Conservation (phyloP, 2,797 vertebrate genomes). For the Chelidonichthys spinosus region DNA sequence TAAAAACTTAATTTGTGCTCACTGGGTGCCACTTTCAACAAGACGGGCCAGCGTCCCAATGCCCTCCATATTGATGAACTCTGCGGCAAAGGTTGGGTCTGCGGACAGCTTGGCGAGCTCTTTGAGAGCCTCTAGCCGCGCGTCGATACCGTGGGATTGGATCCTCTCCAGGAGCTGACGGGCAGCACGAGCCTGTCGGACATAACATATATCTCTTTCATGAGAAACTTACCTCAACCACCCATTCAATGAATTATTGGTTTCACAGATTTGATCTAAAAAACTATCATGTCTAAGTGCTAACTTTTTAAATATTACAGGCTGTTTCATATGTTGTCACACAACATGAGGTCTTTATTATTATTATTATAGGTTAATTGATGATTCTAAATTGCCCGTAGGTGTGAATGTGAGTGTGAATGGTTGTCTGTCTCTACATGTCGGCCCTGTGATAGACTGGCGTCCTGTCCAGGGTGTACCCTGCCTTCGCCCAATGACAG, state of each 20-base stretch:
- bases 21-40: constrained; percentile 96
- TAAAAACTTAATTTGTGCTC: constrained; percentile 44
- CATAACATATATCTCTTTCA: constrained; percentile 14
- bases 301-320: neutral
- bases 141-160: constrained; percentile 94
- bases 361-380: too few species aligned
- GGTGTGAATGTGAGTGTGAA: too few species aligned
- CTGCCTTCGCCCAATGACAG: too few species aligned
- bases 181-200: constrained; percentile 91
- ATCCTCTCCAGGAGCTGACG: constrained; percentile 96
- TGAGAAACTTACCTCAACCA: neutral
- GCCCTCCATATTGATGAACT: constrained; percentile 99
- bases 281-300: neutral
- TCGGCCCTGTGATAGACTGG: too few species aligned
- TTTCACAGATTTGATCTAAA: neutral
- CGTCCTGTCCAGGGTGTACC: too few species aligned
- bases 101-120: constrained; percentile 97
- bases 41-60: constrained; percentile 92
- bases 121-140: constrained; percentile 95
- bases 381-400: too few species aligned
- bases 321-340: neutral
- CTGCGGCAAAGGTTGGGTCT: constrained; percentile 94
- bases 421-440: too few species aligned
- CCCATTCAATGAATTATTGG: neutral
- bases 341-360: neutral